Percentiles rank a stretch among this genome's conserved stretches.
Conservation (phyloP, 2,113 vertebrate species). For the Semicossyphus pulcher region DNA sequence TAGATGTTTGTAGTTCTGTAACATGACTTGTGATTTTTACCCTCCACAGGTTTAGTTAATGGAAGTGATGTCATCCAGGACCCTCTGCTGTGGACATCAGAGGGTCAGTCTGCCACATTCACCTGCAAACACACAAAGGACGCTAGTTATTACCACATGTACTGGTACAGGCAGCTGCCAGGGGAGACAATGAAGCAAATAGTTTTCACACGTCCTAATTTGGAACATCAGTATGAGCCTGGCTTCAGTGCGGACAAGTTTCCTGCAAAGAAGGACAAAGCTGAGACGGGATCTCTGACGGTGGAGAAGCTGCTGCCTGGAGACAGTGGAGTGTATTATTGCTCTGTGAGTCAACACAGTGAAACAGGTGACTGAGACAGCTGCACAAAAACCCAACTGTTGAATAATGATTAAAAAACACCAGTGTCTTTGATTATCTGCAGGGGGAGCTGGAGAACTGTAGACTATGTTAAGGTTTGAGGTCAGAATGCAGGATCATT, state of each 20-base stretch:
- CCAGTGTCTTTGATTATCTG: not conserved
- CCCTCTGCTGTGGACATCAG: not conserved
- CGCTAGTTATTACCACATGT: slow-evolving; percentile 31
- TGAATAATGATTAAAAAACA: not conserved
- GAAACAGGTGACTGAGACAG: not conserved
- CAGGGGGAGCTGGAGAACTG: not conserved
- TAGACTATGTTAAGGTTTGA: not conserved
- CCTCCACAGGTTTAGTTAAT: not conserved
- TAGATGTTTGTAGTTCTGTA: not conserved
- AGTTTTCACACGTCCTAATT: not conserved
- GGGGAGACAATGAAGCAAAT: slow-evolving; percentile 58
- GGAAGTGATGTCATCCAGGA: slow-evolving; percentile 33
- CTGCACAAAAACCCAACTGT: slow-evolving; percentile 38
- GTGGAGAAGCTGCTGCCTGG: slow-evolving; percentile 19
- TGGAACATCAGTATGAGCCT: not conserved
- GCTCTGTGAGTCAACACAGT: slow-evolving; percentile 43
- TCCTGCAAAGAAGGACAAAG: not conserved
- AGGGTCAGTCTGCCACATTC: not conserved
- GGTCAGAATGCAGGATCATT: too few relatives aligned
- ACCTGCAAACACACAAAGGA: slow-evolving; percentile 43
- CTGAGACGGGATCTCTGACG: slow-evolving; percentile 15
- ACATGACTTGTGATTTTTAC: not conserved
- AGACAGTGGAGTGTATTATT: slow-evolving; percentile 55
- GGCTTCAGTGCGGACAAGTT: slow-evolving; percentile 9
- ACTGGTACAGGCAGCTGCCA: slow-evolving; percentile 70